Percentiles rank a stretch among this genome's conserved stretches.
Evolutionary conservation across 2,113 vertebrate genomes (phyloP).

Genomic region (Uria lomvia): DNA sequence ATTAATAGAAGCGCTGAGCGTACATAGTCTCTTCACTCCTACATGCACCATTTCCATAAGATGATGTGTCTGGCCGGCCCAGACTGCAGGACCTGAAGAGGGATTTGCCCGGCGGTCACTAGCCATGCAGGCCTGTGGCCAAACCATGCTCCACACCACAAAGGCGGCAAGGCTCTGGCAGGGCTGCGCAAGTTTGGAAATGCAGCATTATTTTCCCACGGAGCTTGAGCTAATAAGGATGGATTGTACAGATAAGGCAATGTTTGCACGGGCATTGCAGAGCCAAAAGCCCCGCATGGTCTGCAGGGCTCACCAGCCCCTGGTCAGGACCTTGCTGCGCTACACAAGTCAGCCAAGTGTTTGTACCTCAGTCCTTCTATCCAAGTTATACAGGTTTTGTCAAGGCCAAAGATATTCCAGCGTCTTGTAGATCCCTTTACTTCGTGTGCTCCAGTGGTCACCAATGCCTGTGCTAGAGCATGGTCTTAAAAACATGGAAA

Average conservation of each 20-base stretch:
- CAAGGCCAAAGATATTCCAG: neutral
- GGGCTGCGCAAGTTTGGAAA: neutral
- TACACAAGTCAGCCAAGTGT: neutral
- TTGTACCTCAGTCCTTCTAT: neutral
- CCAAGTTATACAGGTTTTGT: neutral
- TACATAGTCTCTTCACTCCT: neutral
- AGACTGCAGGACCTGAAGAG: neutral
- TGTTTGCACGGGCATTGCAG: rapidly evolving
- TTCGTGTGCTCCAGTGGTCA: neutral
- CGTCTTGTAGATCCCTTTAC: neutral
- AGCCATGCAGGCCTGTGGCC: neutral
- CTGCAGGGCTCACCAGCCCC: neutral
- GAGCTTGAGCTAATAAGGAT: neutral
- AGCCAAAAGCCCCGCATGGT: neutral
- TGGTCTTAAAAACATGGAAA: neutral
- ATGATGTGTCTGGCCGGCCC: rapidly evolving
- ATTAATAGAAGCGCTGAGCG: rapidly evolving
- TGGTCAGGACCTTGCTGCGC: neutral
- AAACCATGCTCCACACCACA: neutral
- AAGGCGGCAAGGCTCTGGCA: neutral
- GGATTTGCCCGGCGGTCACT: neutral
- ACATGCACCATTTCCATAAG: neutral
- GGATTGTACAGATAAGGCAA: neutral
- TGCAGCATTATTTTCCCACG: rapidly evolving
- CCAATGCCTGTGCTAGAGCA: neutral